phyloP scores from a whole-genome alignment of 2,888 invertebrate genomes.

The Chrysolina americana region DNA sequence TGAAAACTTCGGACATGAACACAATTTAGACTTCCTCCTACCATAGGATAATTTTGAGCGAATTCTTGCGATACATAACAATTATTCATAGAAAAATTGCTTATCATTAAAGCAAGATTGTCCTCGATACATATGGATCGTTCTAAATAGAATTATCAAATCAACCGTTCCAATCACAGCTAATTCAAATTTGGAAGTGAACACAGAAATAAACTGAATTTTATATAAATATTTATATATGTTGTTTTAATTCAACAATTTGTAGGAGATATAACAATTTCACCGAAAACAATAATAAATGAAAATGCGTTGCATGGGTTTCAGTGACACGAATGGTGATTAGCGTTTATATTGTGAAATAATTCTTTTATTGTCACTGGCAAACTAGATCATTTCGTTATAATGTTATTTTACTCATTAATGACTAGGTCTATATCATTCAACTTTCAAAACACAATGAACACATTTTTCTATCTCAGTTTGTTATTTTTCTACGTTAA shows the following conservation, averaged over 20 bases:
- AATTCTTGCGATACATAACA: no score
- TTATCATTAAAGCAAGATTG: no score
- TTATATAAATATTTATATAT: not conserved
- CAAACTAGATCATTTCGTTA: not conserved
- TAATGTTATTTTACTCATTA: not conserved
- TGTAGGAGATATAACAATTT: not conserved
- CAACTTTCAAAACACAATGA: no score
- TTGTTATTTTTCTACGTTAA: no score
- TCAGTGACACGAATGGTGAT: not conserved
- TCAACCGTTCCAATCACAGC: not conserved
- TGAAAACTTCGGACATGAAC: no score
- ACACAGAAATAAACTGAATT: not conserved
- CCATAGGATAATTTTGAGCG: no score
- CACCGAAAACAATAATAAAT: not conserved
- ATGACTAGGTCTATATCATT: no score
- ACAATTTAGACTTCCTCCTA: no score
- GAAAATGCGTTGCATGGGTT: not conserved
- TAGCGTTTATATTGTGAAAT: not conserved
- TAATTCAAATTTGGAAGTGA: not conserved
- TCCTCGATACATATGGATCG: no score
- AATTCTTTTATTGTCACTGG: not conserved
- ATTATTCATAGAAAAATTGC: no score
- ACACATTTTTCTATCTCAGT: no score
- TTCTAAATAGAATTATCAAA: not conserved
- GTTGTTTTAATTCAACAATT: not conserved